Percentiles rank a stretch among this genome's conserved stretches.
These are phyloP conservation scores for Tetragnatha montana DNA, from an alignment of 2,888 invertebrate species.

Conservation along the genomic window DNA sequence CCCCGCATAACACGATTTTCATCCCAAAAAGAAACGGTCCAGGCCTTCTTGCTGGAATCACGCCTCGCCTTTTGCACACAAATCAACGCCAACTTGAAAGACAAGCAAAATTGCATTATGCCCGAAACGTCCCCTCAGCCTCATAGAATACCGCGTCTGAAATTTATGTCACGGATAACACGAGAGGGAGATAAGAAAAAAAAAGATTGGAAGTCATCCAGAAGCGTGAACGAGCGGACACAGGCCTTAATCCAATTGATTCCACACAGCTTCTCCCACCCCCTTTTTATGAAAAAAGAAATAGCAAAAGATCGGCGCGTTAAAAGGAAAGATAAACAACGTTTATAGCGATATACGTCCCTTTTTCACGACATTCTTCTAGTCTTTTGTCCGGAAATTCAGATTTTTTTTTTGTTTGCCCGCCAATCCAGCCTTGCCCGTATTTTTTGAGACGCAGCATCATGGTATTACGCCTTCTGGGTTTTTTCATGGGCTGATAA, in stretches of 20 bases:
- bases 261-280: conserved; percentile 7
- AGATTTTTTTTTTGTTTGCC: conserved; percentile 39
- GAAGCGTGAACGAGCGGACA: conserved; percentile 22
- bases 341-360: conserved; percentile 60
- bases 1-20: background rate
- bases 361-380: conserved; percentile 31
- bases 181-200: conserved; percentile 19
- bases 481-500: conserved; percentile 21
- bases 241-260: conserved; percentile 58
- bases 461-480: conserved; percentile 33
- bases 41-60: background rate
- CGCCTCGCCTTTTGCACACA: background rate
- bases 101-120: conserved; percentile 30
- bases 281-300: conserved; percentile 18
- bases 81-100: background rate
- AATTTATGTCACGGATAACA: conserved; percentile 37
- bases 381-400: conserved; percentile 56
- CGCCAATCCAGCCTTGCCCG: conserved; percentile 32
- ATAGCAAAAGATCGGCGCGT: conserved; percentile 42
- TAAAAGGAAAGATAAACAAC: conserved; percentile 64
- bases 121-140: background rate
- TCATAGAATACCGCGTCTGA: conserved; percentile 39
- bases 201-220: conserved; percentile 54
- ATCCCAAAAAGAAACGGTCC: background rate
- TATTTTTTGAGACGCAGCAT: conserved; percentile 53